Base-by-base conservation (phyloP, 2,797 vertebrate species). In the Malacoraja senta region DNA sequence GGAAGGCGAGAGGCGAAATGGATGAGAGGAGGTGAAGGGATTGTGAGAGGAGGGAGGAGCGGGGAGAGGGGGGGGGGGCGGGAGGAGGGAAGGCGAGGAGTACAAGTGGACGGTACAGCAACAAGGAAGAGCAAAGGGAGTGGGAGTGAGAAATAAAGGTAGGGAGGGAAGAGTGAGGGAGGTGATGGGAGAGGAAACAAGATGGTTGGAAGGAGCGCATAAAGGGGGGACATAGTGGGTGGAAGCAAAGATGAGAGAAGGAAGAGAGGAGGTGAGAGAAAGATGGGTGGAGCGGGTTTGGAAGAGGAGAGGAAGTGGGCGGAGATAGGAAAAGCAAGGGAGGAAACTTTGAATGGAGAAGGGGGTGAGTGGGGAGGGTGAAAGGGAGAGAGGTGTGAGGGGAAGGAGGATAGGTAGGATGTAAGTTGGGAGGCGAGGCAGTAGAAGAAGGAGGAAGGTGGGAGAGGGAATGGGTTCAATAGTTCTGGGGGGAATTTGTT, bases 311-410 rank as follows among this genome's bases (percentile, higher is more conserved):
- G 74, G 8, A 26, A 77, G 29, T 24, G 74, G 29, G 74, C 4
- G 74, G 1, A n/a, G 77, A 9, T 9, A 77, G 24, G 9, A n/a
- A 26, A n/a, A 26, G 74, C 10, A 72, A 72, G 71, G 71, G 71
- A 72, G 3, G 71, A 4, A 44, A 44, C 2, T 44, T 44, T 44
- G 3, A 44, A 44, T 44, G 44, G 44, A 44, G 44, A 44, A 3
- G 44, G 44, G 2, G 44, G 3, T 44, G 44, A 72, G 19, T 26
- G 17, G 19, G 19, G 71, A 72, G 71, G 19, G 19, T 6, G 71
- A 72, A 19, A 19, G 71, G 19, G 19, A 21, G 71, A 15, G 15
- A 3, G 21, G 21, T 94, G 94, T 7, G 95, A 96, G 97, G 44
- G 95, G 95, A 90, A 44, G 44, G 44, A 44, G 3, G 44, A 44